A percentile compares a stretch with the other conserved stretches of the same genome.
Conservation (phyloP, 2,113 vertebrate genomes). For the Piaya cayana region DNA sequence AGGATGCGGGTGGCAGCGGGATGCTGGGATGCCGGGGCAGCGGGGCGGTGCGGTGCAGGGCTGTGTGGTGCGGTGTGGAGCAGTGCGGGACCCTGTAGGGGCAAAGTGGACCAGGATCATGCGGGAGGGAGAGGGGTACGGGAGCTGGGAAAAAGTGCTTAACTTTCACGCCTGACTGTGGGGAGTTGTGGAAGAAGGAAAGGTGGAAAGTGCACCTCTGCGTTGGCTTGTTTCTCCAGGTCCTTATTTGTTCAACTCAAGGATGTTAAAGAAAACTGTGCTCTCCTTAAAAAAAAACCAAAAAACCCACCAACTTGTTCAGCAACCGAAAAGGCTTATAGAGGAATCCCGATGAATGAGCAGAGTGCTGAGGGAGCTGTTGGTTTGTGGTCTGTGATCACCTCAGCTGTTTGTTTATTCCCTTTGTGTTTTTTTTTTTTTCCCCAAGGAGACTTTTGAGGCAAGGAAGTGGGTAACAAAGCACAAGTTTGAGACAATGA, state of each 20-base stretch:
- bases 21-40: too few species aligned
- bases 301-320: background rate
- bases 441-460: background rate
- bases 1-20: too few species aligned
- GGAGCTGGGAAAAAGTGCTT: background rate
- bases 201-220: background rate
- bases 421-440: background rate
- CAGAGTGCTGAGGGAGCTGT: background rate
- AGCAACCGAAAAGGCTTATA: background rate
- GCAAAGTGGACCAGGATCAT: too few species aligned
- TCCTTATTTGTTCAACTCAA: background rate
- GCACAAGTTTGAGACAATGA: background rate
- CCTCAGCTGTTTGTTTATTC: background rate
- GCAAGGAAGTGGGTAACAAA: background rate
- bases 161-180: background rate
- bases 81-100: too few species aligned
- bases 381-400: background rate
- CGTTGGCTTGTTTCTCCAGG: background rate
- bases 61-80: too few species aligned
- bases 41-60: too few species aligned
- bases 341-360: constrained; percentile 29
- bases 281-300: background rate
- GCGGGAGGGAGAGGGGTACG: background rate
- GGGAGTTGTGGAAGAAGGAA: background rate
- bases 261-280: background rate